Percentiles rank a stretch among this genome's conserved stretches.
Evolutionary conservation across 2,797 vertebrate genomes (phyloP).

Genomic region (Aeoliscus strigatus): DNA sequence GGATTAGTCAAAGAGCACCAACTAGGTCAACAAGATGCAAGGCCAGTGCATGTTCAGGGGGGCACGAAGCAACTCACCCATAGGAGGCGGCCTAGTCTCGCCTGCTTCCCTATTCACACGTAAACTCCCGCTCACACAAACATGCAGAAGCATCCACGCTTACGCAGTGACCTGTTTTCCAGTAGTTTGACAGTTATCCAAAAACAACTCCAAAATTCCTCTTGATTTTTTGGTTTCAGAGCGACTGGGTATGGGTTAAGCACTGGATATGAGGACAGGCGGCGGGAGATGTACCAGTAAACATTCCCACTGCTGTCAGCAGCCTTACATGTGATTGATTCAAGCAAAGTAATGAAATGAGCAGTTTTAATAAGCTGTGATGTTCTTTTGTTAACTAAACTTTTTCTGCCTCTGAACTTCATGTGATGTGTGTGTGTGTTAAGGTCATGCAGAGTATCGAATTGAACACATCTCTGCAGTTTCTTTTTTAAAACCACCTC

Average conservation of each 20-base stretch:
- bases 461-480: constrained; percentile 13
- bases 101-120: constrained; percentile 45
- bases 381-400: constrained; percentile 11
- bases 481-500: constrained; percentile 39
- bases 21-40: constrained; percentile 79
- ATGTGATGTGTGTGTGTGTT: constrained; percentile 6
- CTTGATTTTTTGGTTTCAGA: constrained; percentile 62
- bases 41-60: constrained; percentile 54
- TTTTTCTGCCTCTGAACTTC: constrained; percentile 12
- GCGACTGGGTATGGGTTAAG: constrained; percentile 61
- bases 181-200: constrained; percentile 66
- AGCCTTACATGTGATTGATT: constrained; percentile 51
- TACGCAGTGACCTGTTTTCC: constrained; percentile 70
- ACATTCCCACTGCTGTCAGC: constrained; percentile 64
- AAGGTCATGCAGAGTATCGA: constrained; percentile 21
- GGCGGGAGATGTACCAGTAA: constrained; percentile 66
- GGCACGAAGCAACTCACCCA: constrained; percentile 50
- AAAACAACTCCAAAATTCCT: constrained; percentile 72
- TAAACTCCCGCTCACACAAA: constrained; percentile 13
- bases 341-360: constrained; percentile 30
- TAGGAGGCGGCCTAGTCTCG: constrained; percentile 56
- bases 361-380: constrained; percentile 13
- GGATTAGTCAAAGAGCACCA: constrained; percentile 80
- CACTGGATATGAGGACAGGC: constrained; percentile 61
- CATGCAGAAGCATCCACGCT: constrained; percentile 31